A percentile compares a stretch with the other conserved stretches of the same genome.
phyloP scores from a whole-genome alignment of 2,888 invertebrate species.

The Drosophila greeni region DNA sequence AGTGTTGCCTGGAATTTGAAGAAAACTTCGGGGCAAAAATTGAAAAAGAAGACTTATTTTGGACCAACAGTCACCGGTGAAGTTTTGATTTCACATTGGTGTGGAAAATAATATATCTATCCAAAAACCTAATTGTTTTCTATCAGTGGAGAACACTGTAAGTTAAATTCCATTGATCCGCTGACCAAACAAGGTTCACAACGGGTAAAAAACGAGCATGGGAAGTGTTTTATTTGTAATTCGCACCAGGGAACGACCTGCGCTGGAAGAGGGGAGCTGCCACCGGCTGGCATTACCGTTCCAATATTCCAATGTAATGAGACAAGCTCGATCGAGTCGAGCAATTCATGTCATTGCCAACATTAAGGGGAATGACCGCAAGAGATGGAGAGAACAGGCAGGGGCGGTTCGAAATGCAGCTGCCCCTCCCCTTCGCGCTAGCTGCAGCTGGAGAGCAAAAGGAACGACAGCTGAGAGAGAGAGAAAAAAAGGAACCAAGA shows the following conservation, averaged over 20 bases:
- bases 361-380: slow-evolving; percentile 34
- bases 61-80: not conserved
- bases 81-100: not conserved
- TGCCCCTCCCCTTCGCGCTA: slow-evolving; percentile 18
- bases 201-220: slow-evolving; percentile 13
- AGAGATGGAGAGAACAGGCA: slow-evolving; percentile 2
- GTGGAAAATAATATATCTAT: not conserved
- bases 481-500: not conserved
- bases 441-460: slow-evolving; percentile 21
- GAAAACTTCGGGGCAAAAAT: not conserved
- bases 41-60: not conserved
- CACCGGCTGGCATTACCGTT: slow-evolving; percentile 13
- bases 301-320: slow-evolving; percentile 16
- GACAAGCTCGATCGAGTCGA: slow-evolving; percentile 15
- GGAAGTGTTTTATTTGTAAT: slow-evolving; percentile 10
- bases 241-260: slow-evolving; percentile 25
- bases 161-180: not conserved
- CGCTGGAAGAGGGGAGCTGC: not conserved
- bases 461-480: slow-evolving; percentile 14
- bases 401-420: slow-evolving; percentile 10
- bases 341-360: slow-evolving; percentile 24
- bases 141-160: not conserved
- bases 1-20: not conserved
- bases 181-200: slow-evolving; percentile 4
- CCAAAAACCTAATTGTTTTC: not conserved